Base-by-base conservation (phyloP, 2,888 invertebrate species). In the Ophraella communa region DNA sequence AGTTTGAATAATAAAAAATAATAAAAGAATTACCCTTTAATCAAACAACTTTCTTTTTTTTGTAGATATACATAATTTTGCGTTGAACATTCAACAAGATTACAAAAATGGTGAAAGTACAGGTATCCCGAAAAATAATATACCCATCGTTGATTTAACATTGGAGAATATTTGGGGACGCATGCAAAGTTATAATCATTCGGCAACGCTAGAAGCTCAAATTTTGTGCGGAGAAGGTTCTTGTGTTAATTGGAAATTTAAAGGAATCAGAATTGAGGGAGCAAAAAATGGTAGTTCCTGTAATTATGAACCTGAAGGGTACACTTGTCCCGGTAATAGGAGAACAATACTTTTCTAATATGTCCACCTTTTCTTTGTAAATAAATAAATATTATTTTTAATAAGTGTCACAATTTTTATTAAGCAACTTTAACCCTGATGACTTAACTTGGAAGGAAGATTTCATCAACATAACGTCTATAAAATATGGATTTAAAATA, bases 291-390 rank as follows among this genome's bases (percentile, higher is more conserved):
- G 58, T 8, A 68, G 66, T 54, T 65, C 56, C 42, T 65, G 66
- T n/a, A 67, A 65, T 45, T 65, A 62, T 30, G 35, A 51, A 14
- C 69, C 67, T 3, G 27, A 55, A 30, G 67, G 66, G 3, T 66
- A 60, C 47, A 44, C 33, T 39, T 69, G 67, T 59, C 35, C 35
- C 1, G 14, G 14, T 3, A 35, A 35, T 35, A 14, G n/a, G 4
- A 10, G 4, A 3, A 2, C n/a, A 35, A 35, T 3, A 35, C 4
- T 35, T 2, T 14, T 35, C 14, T 35, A 4, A 35, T n/a, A n/a
- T n/a, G n/a, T n/a, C n/a, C n/a, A n/a, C n/a, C n/a, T n/a, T n/a
- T n/a, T n/a, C n/a, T n/a, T n/a, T n/a, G n/a, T n/a, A n/a, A n/a
- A n/a, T n/a, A n/a, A n/a, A n/a, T n/a, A n/a, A n/a, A n/a, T n/a